phyloP scores from a whole-genome alignment of 2,888 invertebrate genomes.

The Cecidostiba fungosa region DNA sequence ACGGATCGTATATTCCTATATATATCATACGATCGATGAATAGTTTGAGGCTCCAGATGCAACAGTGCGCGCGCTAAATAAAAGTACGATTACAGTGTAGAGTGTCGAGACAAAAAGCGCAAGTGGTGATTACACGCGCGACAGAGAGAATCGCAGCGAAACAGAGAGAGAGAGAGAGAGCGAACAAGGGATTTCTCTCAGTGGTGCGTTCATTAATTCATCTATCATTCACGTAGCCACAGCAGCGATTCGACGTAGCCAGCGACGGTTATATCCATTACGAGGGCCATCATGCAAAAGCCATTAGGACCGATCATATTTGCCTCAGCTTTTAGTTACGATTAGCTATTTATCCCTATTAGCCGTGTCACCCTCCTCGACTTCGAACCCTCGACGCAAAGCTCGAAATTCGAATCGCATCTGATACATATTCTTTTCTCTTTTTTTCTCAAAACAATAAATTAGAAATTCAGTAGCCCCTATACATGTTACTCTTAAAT shows the following conservation, averaged over 20 bases:
- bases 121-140: conserved; percentile 11
- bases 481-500: conserved; percentile 18
- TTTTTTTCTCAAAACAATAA: conserved; percentile 16
- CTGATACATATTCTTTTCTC: too few relatives aligned
- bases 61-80: not conserved
- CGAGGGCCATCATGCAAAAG: conserved; percentile 60
- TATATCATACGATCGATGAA: too few relatives aligned
- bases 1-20: too few relatives aligned
- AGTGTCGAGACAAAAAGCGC: not conserved
- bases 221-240: conserved; percentile 44
- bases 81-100: not conserved
- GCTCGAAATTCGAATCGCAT: too few relatives aligned
- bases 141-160: conserved; percentile 4
- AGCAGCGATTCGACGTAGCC: conserved; percentile 23
- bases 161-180: too few relatives aligned
- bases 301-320: conserved; percentile 71
- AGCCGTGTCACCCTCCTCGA: not conserved
- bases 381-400: too few relatives aligned
- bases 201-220: conserved; percentile 61
- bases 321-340: conserved; percentile 70
- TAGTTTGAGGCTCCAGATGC: too few relatives aligned
- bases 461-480: conserved; percentile 68
- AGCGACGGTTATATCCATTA: conserved; percentile 54
- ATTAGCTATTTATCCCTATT: conserved; percentile 70
- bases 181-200: conserved; percentile 62